Evolutionary conservation across 2,888 invertebrate genomes (phyloP).

Genomic region (Polydrusus tereticollis): DNA sequence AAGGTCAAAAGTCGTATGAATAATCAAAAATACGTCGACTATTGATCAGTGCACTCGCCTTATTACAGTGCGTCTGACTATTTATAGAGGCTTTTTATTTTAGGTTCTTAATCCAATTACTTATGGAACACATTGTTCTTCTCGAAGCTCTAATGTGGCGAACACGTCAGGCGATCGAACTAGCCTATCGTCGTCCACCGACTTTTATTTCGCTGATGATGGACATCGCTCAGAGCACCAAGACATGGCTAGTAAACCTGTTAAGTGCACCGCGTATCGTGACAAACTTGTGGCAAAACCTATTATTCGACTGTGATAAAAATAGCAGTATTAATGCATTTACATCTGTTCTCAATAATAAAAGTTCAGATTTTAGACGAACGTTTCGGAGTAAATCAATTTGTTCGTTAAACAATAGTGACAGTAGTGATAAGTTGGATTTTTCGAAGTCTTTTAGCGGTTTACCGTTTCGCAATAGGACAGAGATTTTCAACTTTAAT

Average conservation of each 20-base stretch:
- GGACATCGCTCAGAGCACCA: conserved; percentile 67
- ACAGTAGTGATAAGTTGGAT: conserved; percentile 32
- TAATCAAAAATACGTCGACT: too few relatives aligned
- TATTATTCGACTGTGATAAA: conserved; percentile 59
- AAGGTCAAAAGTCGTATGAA: too few relatives aligned
- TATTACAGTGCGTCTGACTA: too few relatives aligned
- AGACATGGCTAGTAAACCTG: conserved; percentile 55
- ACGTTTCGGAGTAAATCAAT: conserved; percentile 11
- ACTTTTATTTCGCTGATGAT: conserved; percentile 70
- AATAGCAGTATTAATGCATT: conserved; percentile 55
- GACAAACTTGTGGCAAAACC: conserved; percentile 60
- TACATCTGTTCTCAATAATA: conserved; percentile 21
- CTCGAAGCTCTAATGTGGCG: conserved; percentile 81
- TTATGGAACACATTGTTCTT: conserved; percentile 85
- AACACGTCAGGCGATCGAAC: conserved; percentile 76
- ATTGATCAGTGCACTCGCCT: too few relatives aligned
- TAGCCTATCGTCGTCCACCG: conserved; percentile 73
- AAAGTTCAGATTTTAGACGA: neutral
- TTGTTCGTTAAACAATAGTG: neutral
- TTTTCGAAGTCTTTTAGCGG: conserved; percentile 34
- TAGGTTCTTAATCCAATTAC: conserved; percentile 68
- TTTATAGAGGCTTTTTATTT: conserved; percentile 57
- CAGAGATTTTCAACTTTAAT: conserved; percentile 48
- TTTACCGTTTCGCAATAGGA: conserved; percentile 10
- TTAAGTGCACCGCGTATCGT: conserved; percentile 58